Evolutionary conservation across 1,140 invertebrate genomes (phyloP).

Genomic region (Plectrocnemia conspersa): DNA sequence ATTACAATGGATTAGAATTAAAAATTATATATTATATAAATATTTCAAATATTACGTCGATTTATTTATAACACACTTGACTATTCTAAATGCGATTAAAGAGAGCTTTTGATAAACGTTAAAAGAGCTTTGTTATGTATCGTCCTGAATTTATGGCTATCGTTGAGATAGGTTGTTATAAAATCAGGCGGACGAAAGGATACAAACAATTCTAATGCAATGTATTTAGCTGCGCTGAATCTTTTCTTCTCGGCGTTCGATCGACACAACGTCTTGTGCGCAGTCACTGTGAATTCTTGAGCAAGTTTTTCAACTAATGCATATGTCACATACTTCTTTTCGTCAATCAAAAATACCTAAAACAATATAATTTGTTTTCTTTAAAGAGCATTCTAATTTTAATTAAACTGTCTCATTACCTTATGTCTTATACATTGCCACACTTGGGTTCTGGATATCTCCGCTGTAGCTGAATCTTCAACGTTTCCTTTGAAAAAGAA

Average conservation of each 20-base stretch:
- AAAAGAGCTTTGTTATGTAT: slow-evolving; percentile 48
- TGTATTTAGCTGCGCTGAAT: slow-evolving; percentile 48
- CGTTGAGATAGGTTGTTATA: slow-evolving; percentile 56
- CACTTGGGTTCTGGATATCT: slow-evolving; percentile 66
- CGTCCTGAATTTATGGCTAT: slow-evolving; percentile 52
- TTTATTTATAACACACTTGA: too few species aligned
- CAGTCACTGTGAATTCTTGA: slow-evolving; percentile 40
- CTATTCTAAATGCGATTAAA: background rate
- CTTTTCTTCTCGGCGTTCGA: slow-evolving; percentile 43
- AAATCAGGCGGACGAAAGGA: slow-evolving; percentile 52
- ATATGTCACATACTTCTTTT: slow-evolving; percentile 44
- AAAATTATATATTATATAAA: slow-evolving; percentile 1
- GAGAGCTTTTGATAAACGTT: slow-evolving; percentile 32
- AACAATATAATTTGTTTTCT: background rate
- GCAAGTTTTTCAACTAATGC: slow-evolving; percentile 47
- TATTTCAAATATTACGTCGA: too few species aligned
- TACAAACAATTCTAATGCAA: slow-evolving; percentile 54
- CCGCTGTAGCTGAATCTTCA: slow-evolving; percentile 71
- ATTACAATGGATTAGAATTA: slow-evolving; percentile 1
- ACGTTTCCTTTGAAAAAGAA: slow-evolving; percentile 61
- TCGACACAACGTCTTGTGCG: slow-evolving; percentile 44
- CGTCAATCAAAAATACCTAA: slow-evolving; percentile 44
- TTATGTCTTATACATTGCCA: slow-evolving; percentile 70
- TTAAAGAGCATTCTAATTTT: too few species aligned
- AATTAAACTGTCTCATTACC: slow-evolving; percentile 42